phyloP scores from a whole-genome alignment of 2,797 vertebrate genomes.

The Danio tinwini region DNA sequence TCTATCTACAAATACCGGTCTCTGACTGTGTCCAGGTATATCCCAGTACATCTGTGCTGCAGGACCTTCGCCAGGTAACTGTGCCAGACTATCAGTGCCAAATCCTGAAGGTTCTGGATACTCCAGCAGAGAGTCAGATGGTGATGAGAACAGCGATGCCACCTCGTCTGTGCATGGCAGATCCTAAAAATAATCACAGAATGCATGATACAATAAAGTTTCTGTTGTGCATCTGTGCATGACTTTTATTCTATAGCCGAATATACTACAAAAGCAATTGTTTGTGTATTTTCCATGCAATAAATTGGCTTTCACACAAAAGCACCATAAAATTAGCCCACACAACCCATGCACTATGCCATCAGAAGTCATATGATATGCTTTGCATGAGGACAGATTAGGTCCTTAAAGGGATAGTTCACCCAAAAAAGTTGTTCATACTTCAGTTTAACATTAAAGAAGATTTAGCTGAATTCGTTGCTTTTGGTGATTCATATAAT shows the following conservation, averaged over 20 bases:
- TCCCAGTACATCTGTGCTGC: conserved; percentile 70
- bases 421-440: no score
- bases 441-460: no score
- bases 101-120: conserved; percentile 80
- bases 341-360: not conserved
- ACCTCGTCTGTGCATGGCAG: conserved; percentile 89
- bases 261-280: not conserved
- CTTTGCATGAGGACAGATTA: not conserved
- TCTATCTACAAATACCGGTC: conserved; percentile 31
- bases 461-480: no score
- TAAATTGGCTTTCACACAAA: not conserved
- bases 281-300: not conserved
- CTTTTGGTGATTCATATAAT: no score
- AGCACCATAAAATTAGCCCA: not conserved
- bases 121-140: conserved; percentile 91
- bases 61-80: conserved; percentile 88
- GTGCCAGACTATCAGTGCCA: conserved; percentile 79
- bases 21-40: conserved; percentile 79
- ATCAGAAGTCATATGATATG: not conserved
- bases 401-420: no score
- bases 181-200: conserved; percentile 76
- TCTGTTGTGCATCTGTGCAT: no score
- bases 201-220: no score
- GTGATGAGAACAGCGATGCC: conserved; percentile 91
- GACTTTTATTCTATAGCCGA: no score